Conservation (phyloP, 2,888 invertebrate species). For the Andrena fulva region DNA sequence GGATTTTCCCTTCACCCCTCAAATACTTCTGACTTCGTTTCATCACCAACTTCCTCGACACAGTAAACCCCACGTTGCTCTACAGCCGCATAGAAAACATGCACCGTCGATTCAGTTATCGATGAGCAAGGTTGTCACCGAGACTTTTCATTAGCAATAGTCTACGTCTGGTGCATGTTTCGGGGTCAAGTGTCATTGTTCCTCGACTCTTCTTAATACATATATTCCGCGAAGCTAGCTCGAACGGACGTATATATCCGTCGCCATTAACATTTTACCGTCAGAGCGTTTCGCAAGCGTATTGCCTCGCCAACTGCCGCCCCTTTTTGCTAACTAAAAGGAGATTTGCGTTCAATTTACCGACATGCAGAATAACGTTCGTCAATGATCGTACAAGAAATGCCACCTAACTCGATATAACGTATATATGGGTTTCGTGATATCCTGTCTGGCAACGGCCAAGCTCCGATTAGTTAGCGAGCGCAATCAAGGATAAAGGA, state of each 20-base stretch:
- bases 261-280: background rate
- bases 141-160: slow-evolving; percentile 28
- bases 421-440: background rate
- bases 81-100: background rate
- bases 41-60: too few relatives aligned
- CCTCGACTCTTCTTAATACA: slow-evolving; percentile 33
- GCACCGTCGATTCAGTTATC: background rate
- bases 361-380: too few relatives aligned
- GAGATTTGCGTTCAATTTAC: too few relatives aligned
- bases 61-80: background rate
- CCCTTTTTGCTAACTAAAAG: too few relatives aligned
- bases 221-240: slow-evolving; percentile 3
- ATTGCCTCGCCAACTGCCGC: too few relatives aligned
- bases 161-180: slow-evolving; percentile 7
- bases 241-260: background rate
- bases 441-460: background rate
- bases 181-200: slow-evolving; percentile 38
- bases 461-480: background rate
- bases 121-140: background rate
- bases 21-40: too few relatives aligned
- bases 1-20: too few relatives aligned
- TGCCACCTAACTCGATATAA: too few relatives aligned
- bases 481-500: slow-evolving; percentile 5
- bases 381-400: too few relatives aligned
- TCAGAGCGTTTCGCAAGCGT: too few relatives aligned